Conservation (phyloP, 2,888 invertebrate genomes). For the Lepidonotus clava region DNA sequence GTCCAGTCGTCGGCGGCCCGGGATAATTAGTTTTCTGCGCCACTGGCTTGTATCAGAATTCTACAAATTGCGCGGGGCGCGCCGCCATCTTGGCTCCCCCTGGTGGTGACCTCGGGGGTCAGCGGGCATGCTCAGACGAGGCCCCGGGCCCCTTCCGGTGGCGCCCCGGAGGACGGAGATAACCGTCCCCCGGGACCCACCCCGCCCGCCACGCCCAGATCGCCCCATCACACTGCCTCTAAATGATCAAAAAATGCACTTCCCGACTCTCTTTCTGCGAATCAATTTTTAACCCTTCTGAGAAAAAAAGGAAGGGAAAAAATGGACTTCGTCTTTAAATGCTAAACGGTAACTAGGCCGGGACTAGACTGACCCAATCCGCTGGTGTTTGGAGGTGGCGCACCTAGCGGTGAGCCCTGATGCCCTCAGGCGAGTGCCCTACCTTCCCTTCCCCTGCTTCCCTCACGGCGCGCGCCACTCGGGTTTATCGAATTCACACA, state of each 20-base stretch:
- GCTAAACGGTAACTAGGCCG: conserved; percentile 39
- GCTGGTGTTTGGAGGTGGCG: background rate
- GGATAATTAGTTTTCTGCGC: conserved; percentile 55
- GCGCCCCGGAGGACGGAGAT: conserved; percentile 32
- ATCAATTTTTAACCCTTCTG: conserved; percentile 25
- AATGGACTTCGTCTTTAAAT: conserved; percentile 13
- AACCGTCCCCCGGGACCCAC: background rate
- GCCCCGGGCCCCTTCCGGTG: conserved; percentile 43
- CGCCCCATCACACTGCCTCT: conserved; percentile 30
- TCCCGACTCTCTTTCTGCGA: conserved; percentile 1
- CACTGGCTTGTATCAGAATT: conserved; percentile 53
- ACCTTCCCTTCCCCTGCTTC: no score
- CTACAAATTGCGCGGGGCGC: conserved; percentile 46
- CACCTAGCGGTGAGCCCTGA: background rate
- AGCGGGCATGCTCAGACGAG: conserved; percentile 52
- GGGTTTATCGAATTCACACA: conserved; percentile 27
- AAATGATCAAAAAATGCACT: conserved; percentile 49
- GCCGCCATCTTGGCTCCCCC: conserved; percentile 54
- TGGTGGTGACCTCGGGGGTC: conserved; percentile 32
- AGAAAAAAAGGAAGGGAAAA: background rate
- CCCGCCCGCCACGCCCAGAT: background rate
- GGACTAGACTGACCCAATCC: background rate
- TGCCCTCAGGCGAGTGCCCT: no score
- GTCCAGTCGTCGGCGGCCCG: conserved; percentile 4
- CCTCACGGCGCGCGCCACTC: background rate